Evolutionary conservation across 2,888 invertebrate genomes (phyloP), one percentile per base, ranked within the genome.

Genomic region (Rhagonycha lutea): DNA sequence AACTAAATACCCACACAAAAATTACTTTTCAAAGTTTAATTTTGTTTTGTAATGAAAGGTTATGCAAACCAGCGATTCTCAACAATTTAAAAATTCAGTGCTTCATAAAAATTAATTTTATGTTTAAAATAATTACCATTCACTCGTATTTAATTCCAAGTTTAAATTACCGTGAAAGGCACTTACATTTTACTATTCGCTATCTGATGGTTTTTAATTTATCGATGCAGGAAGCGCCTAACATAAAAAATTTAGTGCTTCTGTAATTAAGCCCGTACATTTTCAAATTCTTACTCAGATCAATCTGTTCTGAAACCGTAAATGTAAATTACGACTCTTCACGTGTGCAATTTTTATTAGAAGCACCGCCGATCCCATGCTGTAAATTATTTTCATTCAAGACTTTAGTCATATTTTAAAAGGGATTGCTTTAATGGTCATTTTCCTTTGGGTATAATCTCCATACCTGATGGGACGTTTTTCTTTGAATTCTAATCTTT

Each of bases 31-130:
- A 72, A 73, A 77, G 78, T 80, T 80, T 79, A 76, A 78, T 80
- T 80, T 79, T 79, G 80, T 82, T 80, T 79, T 77, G 77, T 80
- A 80, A 79, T 80, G 80, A 79, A 79, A 80, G 81, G 80, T 79
- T 80, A 80, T 75, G 76, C 71, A 69, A 65, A 65, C 24, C 63
- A 65, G 63, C 23, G 26, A 26, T 65, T 65, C 63, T 65, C 23
- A 65, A 65, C 63, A 65, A 65, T 14, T 18, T 24, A 1, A 65
- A 62, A 23, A 24, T 65, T 47, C 47, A 9, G 23, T 12, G 5
- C 11, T 14, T 24, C n/a, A 29, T 4, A 47, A 2, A 9, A 8
- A 9, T 9, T 9, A 8, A 8, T 9, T 28, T 28, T 8, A 28
- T 9, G 2, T 28, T 28, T 28, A 47, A 47, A n/a, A 47, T 7